Conservation (phyloP, 23 tunicate genomes). For the Botrylloides violaceus region DNA sequence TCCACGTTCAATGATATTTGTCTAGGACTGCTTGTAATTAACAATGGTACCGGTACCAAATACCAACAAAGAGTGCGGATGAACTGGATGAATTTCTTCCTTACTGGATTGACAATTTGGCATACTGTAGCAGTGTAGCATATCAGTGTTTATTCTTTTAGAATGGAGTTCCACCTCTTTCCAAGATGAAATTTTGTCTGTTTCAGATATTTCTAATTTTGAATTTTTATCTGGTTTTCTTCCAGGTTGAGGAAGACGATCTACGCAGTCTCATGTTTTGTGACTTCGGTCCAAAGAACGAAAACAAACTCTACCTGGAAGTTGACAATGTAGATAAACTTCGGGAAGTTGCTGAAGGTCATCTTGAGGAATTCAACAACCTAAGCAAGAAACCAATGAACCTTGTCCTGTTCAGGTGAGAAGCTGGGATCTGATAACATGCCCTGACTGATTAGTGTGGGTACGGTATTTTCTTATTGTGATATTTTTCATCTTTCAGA, state of each 20-base stretch:
- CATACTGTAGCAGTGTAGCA: too few species aligned
- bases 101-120: too few species aligned
- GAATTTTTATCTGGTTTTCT: background rate
- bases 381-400: constrained; percentile 96
- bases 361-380: constrained; percentile 89
- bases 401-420: constrained; percentile 86
- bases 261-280: constrained; percentile 90
- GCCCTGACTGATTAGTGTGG: background rate
- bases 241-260: constrained; percentile 90
- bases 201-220: too few species aligned
- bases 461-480: background rate
- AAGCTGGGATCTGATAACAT: background rate
- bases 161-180: too few species aligned
- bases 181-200: too few species aligned
- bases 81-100: too few species aligned
- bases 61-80: too few species aligned
- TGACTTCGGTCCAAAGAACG: constrained; percentile 92
- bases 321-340: constrained; percentile 84
- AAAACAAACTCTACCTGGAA: constrained; percentile 62
- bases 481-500: constrained; percentile 9
- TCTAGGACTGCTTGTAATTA: too few species aligned
- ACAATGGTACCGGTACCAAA: too few species aligned
- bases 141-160: too few species aligned
- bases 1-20: too few species aligned
- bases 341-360: constrained; percentile 65